phyloP scores from a whole-genome alignment of 2,888 invertebrate genomes.

The Candidula unifasciata region DNA sequence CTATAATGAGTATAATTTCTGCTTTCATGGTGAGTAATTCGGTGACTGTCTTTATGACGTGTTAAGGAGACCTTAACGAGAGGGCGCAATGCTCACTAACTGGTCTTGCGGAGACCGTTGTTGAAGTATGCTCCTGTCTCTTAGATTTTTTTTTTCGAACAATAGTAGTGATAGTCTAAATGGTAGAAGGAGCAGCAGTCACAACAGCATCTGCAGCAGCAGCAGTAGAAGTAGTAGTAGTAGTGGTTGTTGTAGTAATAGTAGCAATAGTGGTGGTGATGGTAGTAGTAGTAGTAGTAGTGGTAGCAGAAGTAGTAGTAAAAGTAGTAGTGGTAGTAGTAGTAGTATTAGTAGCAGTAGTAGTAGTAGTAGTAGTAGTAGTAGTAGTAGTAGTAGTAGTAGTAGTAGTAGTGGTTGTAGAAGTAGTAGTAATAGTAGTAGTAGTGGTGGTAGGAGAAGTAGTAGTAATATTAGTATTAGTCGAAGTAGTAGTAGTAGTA shows the following conservation, averaged over 20 bases:
- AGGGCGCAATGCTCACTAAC: too few relatives aligned
- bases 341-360: neutral
- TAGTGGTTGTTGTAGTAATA: neutral
- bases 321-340: neutral
- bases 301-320: neutral
- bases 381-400: neutral
- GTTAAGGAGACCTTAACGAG: too few relatives aligned
- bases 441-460: neutral
- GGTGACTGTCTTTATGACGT: neutral
- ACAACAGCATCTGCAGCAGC: neutral
- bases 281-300: neutral
- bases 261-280: neutral
- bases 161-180: neutral
- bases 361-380: neutral
- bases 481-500: neutral
- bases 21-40: neutral
- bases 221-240: neutral
- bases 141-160: too few relatives aligned
- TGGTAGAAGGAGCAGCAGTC: neutral
- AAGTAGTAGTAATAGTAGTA: neutral
- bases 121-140: too few relatives aligned
- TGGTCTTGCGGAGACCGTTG: too few relatives aligned
- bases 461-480: neutral
- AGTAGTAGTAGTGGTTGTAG: neutral
- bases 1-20: conserved; percentile 15